These are phyloP conservation scores for Drosophila gaucha DNA, from an alignment of 2,888 invertebrate species.

Conservation along the genomic window DNA sequence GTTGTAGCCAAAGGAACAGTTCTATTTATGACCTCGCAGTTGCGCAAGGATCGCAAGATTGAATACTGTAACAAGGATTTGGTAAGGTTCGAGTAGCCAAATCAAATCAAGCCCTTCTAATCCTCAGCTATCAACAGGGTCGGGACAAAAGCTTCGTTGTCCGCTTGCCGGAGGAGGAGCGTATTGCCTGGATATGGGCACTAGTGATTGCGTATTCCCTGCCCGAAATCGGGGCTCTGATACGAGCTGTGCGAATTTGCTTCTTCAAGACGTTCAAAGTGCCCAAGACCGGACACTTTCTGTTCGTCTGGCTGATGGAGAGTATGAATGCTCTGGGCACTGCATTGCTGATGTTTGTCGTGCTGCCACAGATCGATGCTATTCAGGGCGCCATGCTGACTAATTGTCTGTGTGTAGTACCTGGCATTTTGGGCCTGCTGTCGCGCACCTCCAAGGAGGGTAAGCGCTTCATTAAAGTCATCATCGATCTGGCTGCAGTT, in stretches of 20 bases:
- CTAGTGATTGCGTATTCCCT: constrained; percentile 93
- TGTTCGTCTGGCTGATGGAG: constrained; percentile 91
- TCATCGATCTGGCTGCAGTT: constrained; percentile 93
- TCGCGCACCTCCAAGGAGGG: constrained; percentile 94
- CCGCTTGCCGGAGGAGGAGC: constrained; percentile 92
- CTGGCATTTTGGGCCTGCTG: constrained; percentile 89
- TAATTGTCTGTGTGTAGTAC: constrained; percentile 96
- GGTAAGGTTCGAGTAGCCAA: constrained; percentile 85
- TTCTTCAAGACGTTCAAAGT: constrained; percentile 94
- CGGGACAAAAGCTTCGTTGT: constrained; percentile 94
- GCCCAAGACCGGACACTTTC: constrained; percentile 86
- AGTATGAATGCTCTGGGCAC: constrained; percentile 95
- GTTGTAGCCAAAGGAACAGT: constrained; percentile 95
- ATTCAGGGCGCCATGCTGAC: constrained; percentile 98
- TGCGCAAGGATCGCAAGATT: constrained; percentile 90
- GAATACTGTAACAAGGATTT: constrained; percentile 94
- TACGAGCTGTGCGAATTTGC: constrained; percentile 94
- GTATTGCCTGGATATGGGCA: constrained; percentile 97
- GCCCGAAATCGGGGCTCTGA: constrained; percentile 94
- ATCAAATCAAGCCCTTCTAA: not conserved
- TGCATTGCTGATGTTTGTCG: constrained; percentile 93
- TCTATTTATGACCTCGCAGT: constrained; percentile 96
- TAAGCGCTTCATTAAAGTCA: constrained; percentile 90
- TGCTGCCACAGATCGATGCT: constrained; percentile 96
- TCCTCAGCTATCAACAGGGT: constrained; percentile 85